Base-by-base conservation (phyloP, 2,888 invertebrate genomes). In the Drosophila tanythrix region DNA sequence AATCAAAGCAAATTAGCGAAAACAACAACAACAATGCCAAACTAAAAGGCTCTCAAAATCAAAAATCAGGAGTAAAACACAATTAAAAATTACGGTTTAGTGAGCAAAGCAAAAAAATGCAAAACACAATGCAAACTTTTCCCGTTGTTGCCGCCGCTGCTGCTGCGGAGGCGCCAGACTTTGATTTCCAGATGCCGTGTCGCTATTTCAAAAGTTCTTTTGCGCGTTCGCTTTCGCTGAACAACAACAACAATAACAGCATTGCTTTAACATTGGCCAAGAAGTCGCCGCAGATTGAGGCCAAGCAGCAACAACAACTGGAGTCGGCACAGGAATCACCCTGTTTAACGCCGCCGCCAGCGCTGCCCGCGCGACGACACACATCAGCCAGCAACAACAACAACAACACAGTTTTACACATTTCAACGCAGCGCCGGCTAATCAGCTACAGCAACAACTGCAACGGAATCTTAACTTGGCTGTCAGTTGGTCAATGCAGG, bases 161-260 rank as follows among this genome's bases (percentile, higher is more conserved):
- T 27, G 56, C 56, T 56, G 56, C 38, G 27, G 56, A 56, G 56
- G 56, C 92, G 69, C 90, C 92, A 15, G 93, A 93, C 66, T 93
- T 93, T 77, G 93, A 93, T 88, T 93, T 93, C 75, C 92, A 88
- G 76, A 76, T 92, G 81, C 91, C 93, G 59, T 93, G 93, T 43
- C 93, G 94, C 73, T 93, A 93, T 80, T 94, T 94, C 85, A 94
- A 94, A 90, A 94, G 94, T 88, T 93, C 93, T 70, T 94, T 94
- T 90, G 94, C 94, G 53, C 93, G 94, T 65, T 94, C 94, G 50
- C 92, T 94, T 83, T 94, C 94, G 67, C 92, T 92, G 63, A 93
- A 88, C 74, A 90, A 83, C 83, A 90, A 79, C 82, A 77, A 71
- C 69, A 78, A 55, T 69, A 81, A 56, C 56, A 68, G 50, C 67